Evolutionary conservation across 30 jellyfish, hydroid and myxozoan genomes (phyloP), one percentile per base, ranked within the genome.

Genomic region (Aurelia aurita complex sp. Pacific): DNA sequence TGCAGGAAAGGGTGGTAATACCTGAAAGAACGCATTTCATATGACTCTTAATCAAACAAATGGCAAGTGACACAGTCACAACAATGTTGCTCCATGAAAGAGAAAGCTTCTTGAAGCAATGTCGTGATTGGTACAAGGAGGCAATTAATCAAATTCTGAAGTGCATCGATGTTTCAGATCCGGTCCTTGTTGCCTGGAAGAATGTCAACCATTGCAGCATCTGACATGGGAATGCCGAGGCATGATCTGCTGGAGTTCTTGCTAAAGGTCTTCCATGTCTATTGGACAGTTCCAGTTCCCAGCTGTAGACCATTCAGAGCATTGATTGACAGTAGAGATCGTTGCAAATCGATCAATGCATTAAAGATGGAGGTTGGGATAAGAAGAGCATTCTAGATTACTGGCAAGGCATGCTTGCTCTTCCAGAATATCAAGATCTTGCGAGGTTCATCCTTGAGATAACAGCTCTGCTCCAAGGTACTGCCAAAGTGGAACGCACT

Each of bases 81-180:
- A n/a, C n/a, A n/a, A n/a, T n/a, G n/a, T 64, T 43, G 61, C 90
- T 60, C 34, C 90, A 80, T 78, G 69, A 80, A 51, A 80, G 40
- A 80, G 82, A 80, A 69, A 66, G 81, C 36, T 50, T 80, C 63
- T 35, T 80, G 57, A 43, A 79, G 66, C 83, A 83, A 63, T 42
- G 90, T 63, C 51, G 90, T 10, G 81, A 80, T 67, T 80, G 83
- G 90, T 80, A 80, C 90, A 65, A 65, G 67, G 64, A 64, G 69
- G 90, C 90, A 12, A 43, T 80, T 83, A 71, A 69, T 6, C 72
- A 80, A 78, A 66, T 80, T 50, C 42, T 66, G 61, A 66, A 80
- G 42, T 74, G 82, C 32, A 59, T 80, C 38, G 90, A 80, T 69
- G 51, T 80, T 35, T 53, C 82, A 12, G 90, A 80, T 54, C 90